Base-by-base conservation (phyloP, 2,113 vertebrate species). In the Panurus biarmicus region DNA sequence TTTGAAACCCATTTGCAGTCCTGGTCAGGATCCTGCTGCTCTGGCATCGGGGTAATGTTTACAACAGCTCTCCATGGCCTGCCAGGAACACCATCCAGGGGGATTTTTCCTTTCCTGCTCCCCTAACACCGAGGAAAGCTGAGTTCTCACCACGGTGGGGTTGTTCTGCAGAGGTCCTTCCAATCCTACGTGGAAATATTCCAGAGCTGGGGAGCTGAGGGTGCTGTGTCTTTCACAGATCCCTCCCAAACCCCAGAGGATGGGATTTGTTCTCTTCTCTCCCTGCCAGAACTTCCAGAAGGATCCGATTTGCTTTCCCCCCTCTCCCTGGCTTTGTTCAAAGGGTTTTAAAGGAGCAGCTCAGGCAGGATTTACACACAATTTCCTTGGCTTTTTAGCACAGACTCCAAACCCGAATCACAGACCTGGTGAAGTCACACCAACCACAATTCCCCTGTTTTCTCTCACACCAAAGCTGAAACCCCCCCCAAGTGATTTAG, bases 121-220 rank as follows among this genome's bases (percentile, higher is more conserved):
- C 47, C 9, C 79, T 2, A 25, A 45, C 38, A 56, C 8, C 76
- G 56, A 25, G 16, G 16, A 47, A 38, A 66, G 16, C 1, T 2
- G 61, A 66, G 4, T 45, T 31, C 2, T 21, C 67, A 14, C 57
- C 80, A 62, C 4, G 1, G 1, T 21, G 38, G 38, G 47, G 56
- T 1, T 71, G 47, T 36, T 51, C 13, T 17, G 25, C 31, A 61
- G 54, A 35, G 25, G 0, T 35, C 33, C 33, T 36, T 11, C 26
- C 38, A 45, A 6, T 11, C 33, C 57, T 24, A 38, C 9, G 1
- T 2, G 28, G 69, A 13, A 73, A 54, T 54, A 33, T 4, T 23
- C 8, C 1, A 0, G 24, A 3, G 15, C 1, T 11, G 40, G 14
- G 82, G 38, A 20, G 11, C 38, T 44, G 26, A 69, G 64, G 56